Base-by-base conservation (phyloP, 2,113 vertebrate genomes). In the Heptranchias perlo region DNA sequence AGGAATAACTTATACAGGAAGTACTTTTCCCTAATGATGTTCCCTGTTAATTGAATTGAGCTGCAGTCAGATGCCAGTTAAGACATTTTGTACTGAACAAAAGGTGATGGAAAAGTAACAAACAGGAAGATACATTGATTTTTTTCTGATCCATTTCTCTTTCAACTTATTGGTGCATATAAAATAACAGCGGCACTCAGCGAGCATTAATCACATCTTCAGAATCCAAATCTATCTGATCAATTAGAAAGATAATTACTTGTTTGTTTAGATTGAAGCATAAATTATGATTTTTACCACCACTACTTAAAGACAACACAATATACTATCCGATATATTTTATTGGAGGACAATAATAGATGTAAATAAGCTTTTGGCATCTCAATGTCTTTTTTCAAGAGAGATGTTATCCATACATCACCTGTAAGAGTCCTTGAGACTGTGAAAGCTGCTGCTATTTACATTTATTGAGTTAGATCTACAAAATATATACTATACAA, bases 361-460 rank as follows among this genome's bases (percentile, higher is more conserved):
- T 95, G 47, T 69, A 95, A 95, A 69, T 95, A 69, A 69, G 25
- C 47, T 94, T n/a, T 73, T 95, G 94, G 28, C 94, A 95, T 13
- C 11, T 18, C 31, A 95, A 52, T 16, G 25, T 69, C 47, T 44
- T 94, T 69, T 65, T 49, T 35, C 39, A 67, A 31, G 64, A 58
- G 54, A 49, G 62, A 49, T 69, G 64, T 64, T 47, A 49, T 39
- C n/a, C 61, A 94, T 94, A 64, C 25, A 94, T 94, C 61, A 94
- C 39, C 23, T 21, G 54, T 28, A 52, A 87, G 78, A 91, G n/a
- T 67, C n/a, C 21, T 67, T 94, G 93, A 94, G 25, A 28, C 21
- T 67, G 62, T 94, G 93, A 94, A 94, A 94, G 39, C 39, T 67
- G 62, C 21, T 94, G 39, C 67, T 94, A 94, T 94, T 94, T 67